Conservation (phyloP, 2,797 vertebrate species). For the Halcyon smyrnensis region DNA sequence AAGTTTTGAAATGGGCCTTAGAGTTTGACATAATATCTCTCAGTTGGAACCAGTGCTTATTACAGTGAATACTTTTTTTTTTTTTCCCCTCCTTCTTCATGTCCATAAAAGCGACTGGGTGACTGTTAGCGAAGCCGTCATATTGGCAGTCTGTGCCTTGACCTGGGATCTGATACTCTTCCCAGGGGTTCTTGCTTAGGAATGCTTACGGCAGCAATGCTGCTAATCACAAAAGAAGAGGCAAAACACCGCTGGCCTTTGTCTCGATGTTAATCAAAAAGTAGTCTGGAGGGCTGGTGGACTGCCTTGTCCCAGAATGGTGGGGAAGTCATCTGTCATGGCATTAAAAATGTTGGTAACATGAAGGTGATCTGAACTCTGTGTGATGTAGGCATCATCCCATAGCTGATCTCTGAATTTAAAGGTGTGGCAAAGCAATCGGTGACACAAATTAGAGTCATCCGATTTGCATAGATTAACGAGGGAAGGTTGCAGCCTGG, state of each 20-base stretch:
- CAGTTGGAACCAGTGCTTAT: constrained; percentile 72
- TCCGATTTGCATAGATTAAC: constrained; percentile 84
- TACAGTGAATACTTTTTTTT: constrained; percentile 66
- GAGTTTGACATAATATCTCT: constrained; percentile 76
- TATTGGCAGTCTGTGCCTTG: constrained; percentile 75
- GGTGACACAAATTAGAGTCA: constrained; percentile 77
- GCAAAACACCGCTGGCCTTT: constrained; percentile 74
- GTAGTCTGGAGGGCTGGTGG: constrained; percentile 71
- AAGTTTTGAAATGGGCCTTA: constrained; percentile 74
- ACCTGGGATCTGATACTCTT: constrained; percentile 75
- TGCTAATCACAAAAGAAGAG: constrained; percentile 74
- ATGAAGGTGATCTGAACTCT: constrained; percentile 74
- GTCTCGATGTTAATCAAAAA: constrained; percentile 82
- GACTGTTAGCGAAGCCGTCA: constrained; percentile 77
- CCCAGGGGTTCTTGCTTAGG: constrained; percentile 69
- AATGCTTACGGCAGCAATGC: constrained; percentile 80
- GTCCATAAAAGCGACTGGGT: constrained; percentile 78
- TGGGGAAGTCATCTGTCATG: constrained; percentile 72
- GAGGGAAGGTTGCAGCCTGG: constrained; percentile 76
- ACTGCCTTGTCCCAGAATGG: constrained; percentile 65
- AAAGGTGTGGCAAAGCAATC: constrained; percentile 79
- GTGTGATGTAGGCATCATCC: constrained; percentile 73
- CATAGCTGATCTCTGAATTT: constrained; percentile 73
- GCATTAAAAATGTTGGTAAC: constrained; percentile 69
- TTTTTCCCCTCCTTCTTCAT: neutral